Conservation (phyloP, 2,888 invertebrate species). For the Leptopterna dolabrata region DNA sequence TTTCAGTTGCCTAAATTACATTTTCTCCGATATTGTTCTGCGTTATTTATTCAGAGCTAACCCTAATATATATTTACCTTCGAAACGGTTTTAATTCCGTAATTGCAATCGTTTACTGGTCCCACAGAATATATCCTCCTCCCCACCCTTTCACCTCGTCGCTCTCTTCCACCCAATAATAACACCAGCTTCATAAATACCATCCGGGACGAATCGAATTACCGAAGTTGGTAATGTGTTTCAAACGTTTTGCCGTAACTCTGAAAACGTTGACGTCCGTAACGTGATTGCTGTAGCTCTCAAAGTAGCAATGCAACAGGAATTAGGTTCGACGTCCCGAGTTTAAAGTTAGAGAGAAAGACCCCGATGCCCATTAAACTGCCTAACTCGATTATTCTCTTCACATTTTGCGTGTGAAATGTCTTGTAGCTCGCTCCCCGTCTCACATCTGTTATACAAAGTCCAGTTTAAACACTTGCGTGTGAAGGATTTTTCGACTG, state of each 20-base stretch:
- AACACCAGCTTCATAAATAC: background rate
- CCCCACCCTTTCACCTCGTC: background rate
- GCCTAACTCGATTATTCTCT: conserved; percentile 39
- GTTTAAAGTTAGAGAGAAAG: conserved; percentile 41
- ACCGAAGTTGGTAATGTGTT: conserved; percentile 18
- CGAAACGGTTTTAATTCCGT: background rate
- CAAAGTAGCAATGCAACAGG: conserved; percentile 42
- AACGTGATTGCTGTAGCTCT: conserved; percentile 27
- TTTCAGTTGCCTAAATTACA: too few relatives aligned
- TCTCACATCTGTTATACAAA: background rate
- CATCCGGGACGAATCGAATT: conserved; percentile 27
- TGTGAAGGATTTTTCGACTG: background rate
- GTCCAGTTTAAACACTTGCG: background rate
- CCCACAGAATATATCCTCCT: background rate
- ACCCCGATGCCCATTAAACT: conserved; percentile 45
- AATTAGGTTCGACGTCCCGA: conserved; percentile 32
- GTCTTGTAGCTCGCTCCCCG: background rate
- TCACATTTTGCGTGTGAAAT: conserved; percentile 41
- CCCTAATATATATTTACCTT: background rate
- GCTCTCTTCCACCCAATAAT: background rate
- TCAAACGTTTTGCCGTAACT: conserved; percentile 29
- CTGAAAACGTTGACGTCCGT: conserved; percentile 20
- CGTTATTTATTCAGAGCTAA: background rate
- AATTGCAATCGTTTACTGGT: background rate
- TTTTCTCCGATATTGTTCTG: background rate